Evolutionary conservation across 2,888 invertebrate species (phyloP).

Genomic region (Gibbula magus): DNA sequence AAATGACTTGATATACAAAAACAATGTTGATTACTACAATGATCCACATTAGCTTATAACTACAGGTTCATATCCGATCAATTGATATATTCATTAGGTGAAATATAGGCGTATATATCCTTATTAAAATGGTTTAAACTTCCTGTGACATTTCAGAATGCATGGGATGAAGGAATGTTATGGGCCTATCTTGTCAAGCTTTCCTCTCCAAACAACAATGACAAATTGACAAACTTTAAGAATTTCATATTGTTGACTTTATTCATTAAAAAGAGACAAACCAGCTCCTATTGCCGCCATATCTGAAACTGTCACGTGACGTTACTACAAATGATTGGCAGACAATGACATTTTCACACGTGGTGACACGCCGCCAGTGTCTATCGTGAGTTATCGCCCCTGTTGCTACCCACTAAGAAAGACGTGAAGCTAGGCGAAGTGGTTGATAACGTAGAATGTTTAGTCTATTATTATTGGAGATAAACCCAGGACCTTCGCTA

Average conservation of each 20-base stretch:
- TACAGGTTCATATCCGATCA: no score
- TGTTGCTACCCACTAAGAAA: slow-evolving; percentile 5
- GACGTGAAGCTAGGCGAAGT: not conserved
- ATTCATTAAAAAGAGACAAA: not conserved
- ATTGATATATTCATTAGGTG: no score
- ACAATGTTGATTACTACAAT: no score
- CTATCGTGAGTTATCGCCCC: slow-evolving; percentile 15
- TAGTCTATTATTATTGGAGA: slow-evolving; percentile 10
- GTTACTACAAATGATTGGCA: slow-evolving; percentile 2
- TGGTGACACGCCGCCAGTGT: slow-evolving; percentile 1
- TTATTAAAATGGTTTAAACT: no score
- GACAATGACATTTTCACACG: slow-evolving; percentile 18
- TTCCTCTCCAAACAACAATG: not conserved
- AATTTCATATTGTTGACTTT: slow-evolving; percentile 18
- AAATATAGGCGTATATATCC: no score
- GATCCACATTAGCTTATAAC: no score
- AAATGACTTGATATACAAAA: no score
- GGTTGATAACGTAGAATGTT: slow-evolving; percentile 1
- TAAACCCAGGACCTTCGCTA: slow-evolving; percentile 6
- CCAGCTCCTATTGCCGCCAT: not conserved
- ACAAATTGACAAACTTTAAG: not conserved
- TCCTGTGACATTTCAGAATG: no score
- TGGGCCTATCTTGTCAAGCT: no score
- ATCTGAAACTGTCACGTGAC: slow-evolving; percentile 12
- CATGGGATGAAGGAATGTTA: no score